A percentile compares a stretch with the other conserved stretches of the same genome.
Evolutionary conservation across 2,888 invertebrate genomes (phyloP).

Genomic region (Sicus ferrugineus): DNA sequence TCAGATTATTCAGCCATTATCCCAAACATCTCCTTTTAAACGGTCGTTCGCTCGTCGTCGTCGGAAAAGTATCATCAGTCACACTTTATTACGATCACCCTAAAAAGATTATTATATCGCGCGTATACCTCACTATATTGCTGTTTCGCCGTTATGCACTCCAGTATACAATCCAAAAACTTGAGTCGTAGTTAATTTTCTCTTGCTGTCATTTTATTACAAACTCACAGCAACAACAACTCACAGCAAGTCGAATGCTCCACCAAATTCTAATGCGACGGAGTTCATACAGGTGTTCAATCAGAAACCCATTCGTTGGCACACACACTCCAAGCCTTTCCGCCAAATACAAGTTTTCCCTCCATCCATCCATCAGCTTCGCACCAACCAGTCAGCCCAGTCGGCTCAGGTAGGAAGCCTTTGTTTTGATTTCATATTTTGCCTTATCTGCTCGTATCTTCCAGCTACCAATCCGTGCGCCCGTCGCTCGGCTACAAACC

Average conservation of each 20-base stretch:
- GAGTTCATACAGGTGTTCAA: constrained; percentile 46
- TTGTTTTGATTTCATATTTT: constrained; percentile 48
- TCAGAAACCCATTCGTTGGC: constrained; percentile 33
- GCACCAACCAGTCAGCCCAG: constrained; percentile 23
- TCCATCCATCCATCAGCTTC: constrained; percentile 29
- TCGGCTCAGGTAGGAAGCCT: constrained; percentile 30
- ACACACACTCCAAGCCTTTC: constrained; percentile 25
- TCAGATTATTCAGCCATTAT: no score
- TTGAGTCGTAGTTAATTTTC: constrained; percentile 36
- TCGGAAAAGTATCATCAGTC: no score
- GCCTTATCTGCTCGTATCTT: constrained; percentile 42
- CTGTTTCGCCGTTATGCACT: no score
- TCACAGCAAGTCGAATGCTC: constrained; percentile 1
- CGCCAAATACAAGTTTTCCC: neutral
- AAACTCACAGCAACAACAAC: constrained; percentile 27
- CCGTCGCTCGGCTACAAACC: constrained; percentile 4
- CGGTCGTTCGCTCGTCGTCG: no score
- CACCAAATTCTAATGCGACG: constrained; percentile 33
- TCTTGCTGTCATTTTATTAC: constrained; percentile 4
- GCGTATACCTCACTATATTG: no score
- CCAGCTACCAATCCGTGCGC: constrained; percentile 21
- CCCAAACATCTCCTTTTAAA: no score
- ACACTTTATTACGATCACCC: no score
- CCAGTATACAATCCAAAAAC: constrained; percentile 6
- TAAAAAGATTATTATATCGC: no score